A percentile compares a stretch with the other conserved stretches of the same genome.
Evolutionary conservation across 30 jellyfish, hydroid and myxozoan genomes (phyloP).

Genomic region (Aurelia sp.): DNA sequence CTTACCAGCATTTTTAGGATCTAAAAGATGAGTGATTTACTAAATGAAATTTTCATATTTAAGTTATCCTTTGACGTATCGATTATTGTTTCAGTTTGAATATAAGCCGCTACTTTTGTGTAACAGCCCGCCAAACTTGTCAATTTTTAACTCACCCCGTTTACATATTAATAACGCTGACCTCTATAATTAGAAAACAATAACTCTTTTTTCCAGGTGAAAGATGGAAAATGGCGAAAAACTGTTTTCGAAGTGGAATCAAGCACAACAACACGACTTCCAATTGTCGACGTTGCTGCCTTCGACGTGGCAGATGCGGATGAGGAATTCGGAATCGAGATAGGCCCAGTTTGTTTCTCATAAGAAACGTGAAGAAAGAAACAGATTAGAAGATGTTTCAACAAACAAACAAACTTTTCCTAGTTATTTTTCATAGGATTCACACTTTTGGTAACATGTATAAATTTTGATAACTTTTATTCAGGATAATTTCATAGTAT

Average conservation of each 20-base stretch:
- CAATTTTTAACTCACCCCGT: background rate
- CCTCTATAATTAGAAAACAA: background rate
- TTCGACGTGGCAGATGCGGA: constrained; percentile 94
- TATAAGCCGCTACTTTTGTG: no score
- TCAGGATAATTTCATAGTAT: constrained; percentile 33
- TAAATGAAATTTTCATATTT: background rate
- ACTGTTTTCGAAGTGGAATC: constrained; percentile 84
- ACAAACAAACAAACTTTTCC: background rate
- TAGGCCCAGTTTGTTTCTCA: constrained; percentile 98
- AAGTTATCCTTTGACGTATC: background rate
- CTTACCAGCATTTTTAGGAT: no score
- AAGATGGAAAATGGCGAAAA: constrained; percentile 98
- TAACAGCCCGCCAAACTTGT: no score
- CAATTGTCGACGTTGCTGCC: constrained; percentile 91
- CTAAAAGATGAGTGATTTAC: no score
- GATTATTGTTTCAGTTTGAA: no score
- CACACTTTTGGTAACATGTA: constrained; percentile 42
- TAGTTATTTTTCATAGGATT: constrained; percentile 20
- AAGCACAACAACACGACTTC: constrained; percentile 76
- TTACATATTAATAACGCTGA: background rate
- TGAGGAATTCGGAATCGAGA: constrained; percentile 97
- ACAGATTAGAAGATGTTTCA: constrained; percentile 5
- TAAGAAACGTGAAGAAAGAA: constrained; percentile 17
- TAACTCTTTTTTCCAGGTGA: constrained; percentile 46
- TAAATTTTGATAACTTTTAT: constrained; percentile 39